A percentile compares a stretch with the other conserved stretches of the same genome.
phyloP scores from a whole-genome alignment of 2,113 vertebrate genomes.

The Prinia subflava region DNA sequence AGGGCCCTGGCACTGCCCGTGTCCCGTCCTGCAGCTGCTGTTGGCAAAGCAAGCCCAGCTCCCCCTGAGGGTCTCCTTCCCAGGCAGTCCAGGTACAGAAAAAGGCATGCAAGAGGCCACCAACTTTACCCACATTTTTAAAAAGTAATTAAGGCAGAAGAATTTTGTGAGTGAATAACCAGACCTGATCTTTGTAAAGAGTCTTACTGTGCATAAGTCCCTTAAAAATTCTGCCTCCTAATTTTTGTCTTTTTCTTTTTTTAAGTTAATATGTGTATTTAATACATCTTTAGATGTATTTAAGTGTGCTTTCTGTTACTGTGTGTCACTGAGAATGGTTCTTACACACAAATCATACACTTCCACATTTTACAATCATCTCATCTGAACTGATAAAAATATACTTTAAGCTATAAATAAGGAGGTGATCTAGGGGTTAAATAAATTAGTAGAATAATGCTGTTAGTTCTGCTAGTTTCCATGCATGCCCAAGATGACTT shows the following conservation, averaged over 20 bases:
- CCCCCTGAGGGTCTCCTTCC: not conserved
- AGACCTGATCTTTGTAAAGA: not conserved
- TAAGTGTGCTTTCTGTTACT: not conserved
- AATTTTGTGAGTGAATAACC: not conserved
- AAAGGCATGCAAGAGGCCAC: fast-evolving
- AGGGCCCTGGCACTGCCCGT: no score
- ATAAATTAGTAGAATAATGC: not conserved
- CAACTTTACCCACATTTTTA: not conserved
- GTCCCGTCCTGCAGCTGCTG: not conserved
- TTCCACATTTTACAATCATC: not conserved
- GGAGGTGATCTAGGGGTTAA: not conserved
- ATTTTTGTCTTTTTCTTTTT: not conserved
- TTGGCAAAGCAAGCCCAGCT: not conserved
- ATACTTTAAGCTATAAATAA: not conserved
- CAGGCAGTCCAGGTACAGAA: not conserved
- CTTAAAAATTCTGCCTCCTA: not conserved
- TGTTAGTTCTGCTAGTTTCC: not conserved
- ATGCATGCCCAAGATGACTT: not conserved
- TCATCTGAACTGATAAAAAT: not conserved
- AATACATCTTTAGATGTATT: not conserved
- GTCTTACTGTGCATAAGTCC: not conserved
- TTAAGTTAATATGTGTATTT: not conserved
- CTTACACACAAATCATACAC: not conserved
- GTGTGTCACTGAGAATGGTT: not conserved
- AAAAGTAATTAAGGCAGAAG: not conserved